phyloP scores from a whole-genome alignment of 2,797 vertebrate species.

The Hypotaenidia okinawae region DNA sequence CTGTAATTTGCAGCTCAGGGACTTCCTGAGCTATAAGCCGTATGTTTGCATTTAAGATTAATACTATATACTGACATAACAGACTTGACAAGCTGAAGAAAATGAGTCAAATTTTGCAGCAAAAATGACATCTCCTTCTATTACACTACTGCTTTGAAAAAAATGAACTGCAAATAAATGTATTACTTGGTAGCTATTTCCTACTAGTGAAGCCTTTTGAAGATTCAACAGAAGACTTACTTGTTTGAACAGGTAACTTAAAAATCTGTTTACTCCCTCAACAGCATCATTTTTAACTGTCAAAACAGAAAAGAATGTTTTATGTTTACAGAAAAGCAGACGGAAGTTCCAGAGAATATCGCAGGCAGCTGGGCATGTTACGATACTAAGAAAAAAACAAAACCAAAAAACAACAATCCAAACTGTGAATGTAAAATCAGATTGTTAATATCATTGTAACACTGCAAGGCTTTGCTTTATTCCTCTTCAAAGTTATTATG shows the following conservation, averaged over 20 bases:
- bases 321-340: conserved; percentile 53
- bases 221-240: conserved; percentile 51
- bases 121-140: conserved; percentile 31
- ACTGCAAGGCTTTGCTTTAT: neutral
- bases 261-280: conserved; percentile 67
- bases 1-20: conserved; percentile 17
- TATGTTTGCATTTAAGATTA: conserved; percentile 35
- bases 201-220: conserved; percentile 53
- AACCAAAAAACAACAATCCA: neutral
- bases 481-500: neutral
- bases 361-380: conserved; percentile 42
- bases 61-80: neutral
- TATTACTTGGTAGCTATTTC: conserved; percentile 30
- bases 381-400: neutral
- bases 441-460: neutral
- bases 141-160: neutral
- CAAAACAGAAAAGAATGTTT: conserved; percentile 61
- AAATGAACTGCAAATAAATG: conserved; percentile 47
- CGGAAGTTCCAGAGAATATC: conserved; percentile 38
- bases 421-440: neutral
- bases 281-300: conserved; percentile 61
- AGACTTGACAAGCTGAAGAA: conserved; percentile 46
- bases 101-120: conserved; percentile 10
- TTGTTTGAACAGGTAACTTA: conserved; percentile 66
- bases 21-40: conserved; percentile 10